Conservation (phyloP, 1,140 invertebrate species). For the Cydia splendana region DNA sequence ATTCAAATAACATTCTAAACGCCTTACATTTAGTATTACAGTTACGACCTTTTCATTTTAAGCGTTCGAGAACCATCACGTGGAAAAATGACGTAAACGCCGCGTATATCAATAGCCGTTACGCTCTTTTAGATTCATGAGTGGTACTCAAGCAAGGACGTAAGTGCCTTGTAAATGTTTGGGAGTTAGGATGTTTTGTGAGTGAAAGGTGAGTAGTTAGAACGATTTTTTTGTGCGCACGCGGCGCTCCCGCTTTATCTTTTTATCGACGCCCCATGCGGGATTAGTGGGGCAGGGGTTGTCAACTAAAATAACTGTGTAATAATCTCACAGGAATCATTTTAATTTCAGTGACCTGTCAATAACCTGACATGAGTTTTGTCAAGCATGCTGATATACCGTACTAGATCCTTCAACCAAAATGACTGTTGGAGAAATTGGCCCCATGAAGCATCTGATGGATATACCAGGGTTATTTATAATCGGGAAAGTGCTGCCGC, state of each 20-base stretch:
- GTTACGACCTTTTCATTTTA: neutral
- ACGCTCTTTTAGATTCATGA: neutral
- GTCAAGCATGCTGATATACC: no score
- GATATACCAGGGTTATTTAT: no score
- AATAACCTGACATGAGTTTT: no score
- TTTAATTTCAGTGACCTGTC: no score
- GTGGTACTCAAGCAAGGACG: constrained; percentile 35
- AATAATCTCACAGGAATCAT: neutral
- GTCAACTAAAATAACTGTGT: constrained; percentile 39
- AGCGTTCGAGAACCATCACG: neutral
- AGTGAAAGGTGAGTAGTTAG: constrained; percentile 68
- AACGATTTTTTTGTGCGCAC: constrained; percentile 66
- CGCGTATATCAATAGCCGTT: neutral
- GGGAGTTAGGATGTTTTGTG: neutral
- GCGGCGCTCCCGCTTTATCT: constrained; percentile 74
- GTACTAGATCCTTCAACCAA: no score
- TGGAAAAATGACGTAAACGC: neutral
- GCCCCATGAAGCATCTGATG: no score
- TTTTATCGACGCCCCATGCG: constrained; percentile 76
- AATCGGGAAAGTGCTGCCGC: no score
- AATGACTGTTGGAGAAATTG: no score
- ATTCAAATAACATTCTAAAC: neutral
- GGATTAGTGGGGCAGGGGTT: constrained; percentile 67
- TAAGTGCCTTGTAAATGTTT: neutral
- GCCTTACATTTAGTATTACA: neutral